Evolutionary conservation across 1,140 invertebrate species (phyloP), one percentile per base, ranked within the genome.

Genomic region (Dreissena rostriformis): DNA sequence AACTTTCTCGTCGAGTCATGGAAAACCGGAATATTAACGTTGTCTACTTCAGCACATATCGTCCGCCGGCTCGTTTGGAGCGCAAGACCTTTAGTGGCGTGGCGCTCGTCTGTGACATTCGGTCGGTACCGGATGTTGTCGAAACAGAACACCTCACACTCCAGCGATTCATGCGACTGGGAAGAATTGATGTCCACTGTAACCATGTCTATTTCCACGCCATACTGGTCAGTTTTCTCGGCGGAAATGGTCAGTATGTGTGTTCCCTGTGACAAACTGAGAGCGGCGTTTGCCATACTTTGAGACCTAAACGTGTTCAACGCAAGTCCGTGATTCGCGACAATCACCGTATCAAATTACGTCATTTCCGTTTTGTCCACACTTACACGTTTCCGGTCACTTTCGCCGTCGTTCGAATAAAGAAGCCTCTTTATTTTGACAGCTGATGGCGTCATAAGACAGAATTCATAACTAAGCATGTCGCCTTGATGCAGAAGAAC

Each of bases 181-280:
- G 52, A 26, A 39, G 24, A 15, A 39, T 72, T 71, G 6, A 77
- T 15, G 22, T 57, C 24, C 0, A 84, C 8, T 29, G 51, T 53
- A 28, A 84, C 70, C 15, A 26, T 52, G 72, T 84, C 82, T 26
- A 84, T 78, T 72, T 84, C 82, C 11, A 84, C 67, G 63, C 82
- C 82, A 52, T 77, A 78, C 29, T 52, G 26, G 67, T 84, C 82
- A 22, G 65, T 52, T 26, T 77, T 0, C 14, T 71, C 1, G 52
- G 77, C 55, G 8, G 65, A 61, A 8, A 84, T 5, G 28, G 6
- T 72, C 2, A 84, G 19, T 6, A 29, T 24, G 28, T 78, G 73
- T 24, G 29, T 51, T 10, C 82, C 82, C 63, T 72, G 72, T 61
- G 53, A 12, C 0, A 70, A 1, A 22, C 39, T 26, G 17, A 22